A percentile compares a stretch with the other conserved stretches of the same genome.
Evolutionary conservation across 2,113 vertebrate genomes (phyloP).

Genomic region (Ammodytes dubius): DNA sequence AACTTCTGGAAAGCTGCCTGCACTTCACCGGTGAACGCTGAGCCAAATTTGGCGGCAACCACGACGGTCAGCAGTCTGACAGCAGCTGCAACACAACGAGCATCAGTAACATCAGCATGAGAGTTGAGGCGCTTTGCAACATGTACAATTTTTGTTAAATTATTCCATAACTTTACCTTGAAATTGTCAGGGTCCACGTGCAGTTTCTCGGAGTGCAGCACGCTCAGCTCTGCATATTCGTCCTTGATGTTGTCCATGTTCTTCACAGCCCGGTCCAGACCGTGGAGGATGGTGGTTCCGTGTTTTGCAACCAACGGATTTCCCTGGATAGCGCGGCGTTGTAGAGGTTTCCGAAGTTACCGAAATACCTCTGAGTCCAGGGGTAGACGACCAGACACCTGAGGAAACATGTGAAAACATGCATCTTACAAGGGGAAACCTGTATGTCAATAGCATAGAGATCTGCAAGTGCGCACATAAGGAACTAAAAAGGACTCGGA

Average conservation of each 20-base stretch:
- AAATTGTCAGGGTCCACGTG: slow-evolving; percentile 43
- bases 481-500: too few relatives aligned
- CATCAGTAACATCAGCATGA: neutral
- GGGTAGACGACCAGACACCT: slow-evolving; percentile 86
- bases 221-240: slow-evolving; percentile 19
- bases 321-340: slow-evolving; percentile 75
- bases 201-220: slow-evolving; percentile 42
- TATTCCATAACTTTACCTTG: neutral
- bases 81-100: slow-evolving; percentile 83
- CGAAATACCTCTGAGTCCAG: slow-evolving; percentile 86
- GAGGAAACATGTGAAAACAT: slow-evolving; percentile 1
- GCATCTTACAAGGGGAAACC: too few relatives aligned
- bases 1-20: slow-evolving; percentile 89
- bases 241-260: slow-evolving; percentile 29
- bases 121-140: too few relatives aligned
- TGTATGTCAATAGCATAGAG: too few relatives aligned
- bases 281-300: slow-evolving; percentile 76
- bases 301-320: slow-evolving; percentile 86
- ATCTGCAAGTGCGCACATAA: too few relatives aligned
- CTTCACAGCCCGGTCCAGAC: slow-evolving; percentile 83
- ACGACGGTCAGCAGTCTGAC: slow-evolving; percentile 84
- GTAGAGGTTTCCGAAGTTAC: slow-evolving; percentile 88
- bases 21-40: slow-evolving; percentile 69
- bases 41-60: slow-evolving; percentile 74
- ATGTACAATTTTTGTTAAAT: too few relatives aligned